Conservation (phyloP, 1,140 invertebrate species). For the Hylyphantes graminicola region DNA sequence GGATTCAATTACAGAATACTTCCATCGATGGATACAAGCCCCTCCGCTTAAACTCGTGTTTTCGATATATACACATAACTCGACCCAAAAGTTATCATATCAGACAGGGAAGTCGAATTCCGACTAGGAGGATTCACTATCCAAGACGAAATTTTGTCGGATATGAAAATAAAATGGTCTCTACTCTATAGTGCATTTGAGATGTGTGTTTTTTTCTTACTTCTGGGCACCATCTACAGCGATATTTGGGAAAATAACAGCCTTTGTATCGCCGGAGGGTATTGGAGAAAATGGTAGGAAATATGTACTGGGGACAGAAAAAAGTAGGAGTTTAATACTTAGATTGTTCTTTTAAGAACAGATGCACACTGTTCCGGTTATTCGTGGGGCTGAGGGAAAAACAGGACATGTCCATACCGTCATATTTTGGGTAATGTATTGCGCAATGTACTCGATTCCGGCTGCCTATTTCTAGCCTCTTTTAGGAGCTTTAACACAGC, state of each 20-base stretch:
- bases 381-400: too few species aligned
- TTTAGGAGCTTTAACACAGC: too few species aligned
- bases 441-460: too few species aligned
- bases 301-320: constrained; percentile 43
- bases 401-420: too few species aligned
- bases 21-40: neutral
- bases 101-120: constrained; percentile 3
- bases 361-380: too few species aligned
- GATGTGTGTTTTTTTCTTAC: constrained; percentile 46
- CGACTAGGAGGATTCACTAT: neutral
- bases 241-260: constrained; percentile 57
- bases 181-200: constrained; percentile 39
- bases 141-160: constrained; percentile 37
- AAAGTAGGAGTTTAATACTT: neutral
- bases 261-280: constrained; percentile 56
- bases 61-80: neutral
- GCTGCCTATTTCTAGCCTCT: too few species aligned
- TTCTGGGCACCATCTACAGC: constrained; percentile 13
- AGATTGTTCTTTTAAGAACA: too few species aligned
- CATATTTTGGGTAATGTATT: too few species aligned
- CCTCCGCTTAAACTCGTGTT: neutral
- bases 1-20: constrained; percentile 18
- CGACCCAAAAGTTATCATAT: constrained; percentile 9
- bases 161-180: constrained; percentile 38
- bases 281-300: constrained; percentile 59